phyloP scores from a whole-genome alignment of 2,888 invertebrate genomes.

The Serripes groenlandicus region DNA sequence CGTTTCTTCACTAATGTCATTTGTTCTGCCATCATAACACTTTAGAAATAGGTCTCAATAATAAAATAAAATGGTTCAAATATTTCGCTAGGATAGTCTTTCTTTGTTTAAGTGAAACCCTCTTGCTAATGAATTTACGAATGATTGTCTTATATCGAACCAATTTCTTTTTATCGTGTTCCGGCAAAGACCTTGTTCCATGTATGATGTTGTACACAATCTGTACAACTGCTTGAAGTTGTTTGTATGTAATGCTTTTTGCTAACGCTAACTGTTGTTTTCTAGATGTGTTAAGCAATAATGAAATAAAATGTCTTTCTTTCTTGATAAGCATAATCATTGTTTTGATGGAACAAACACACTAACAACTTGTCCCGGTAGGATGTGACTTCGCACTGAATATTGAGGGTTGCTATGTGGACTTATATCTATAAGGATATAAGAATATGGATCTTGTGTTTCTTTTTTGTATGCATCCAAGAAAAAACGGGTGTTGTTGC shows the following conservation, averaged over 20 bases:
- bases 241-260: conserved; percentile 28
- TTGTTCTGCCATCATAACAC: too few species aligned
- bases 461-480: conserved; percentile 56
- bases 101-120: conserved; percentile 33
- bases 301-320: conserved; percentile 43
- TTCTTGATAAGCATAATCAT: conserved; percentile 31
- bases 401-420: conserved; percentile 37
- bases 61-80: conserved; percentile 24
- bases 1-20: too few species aligned
- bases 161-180: conserved; percentile 34
- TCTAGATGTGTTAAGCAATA: conserved; percentile 30
- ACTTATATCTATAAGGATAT: conserved; percentile 49
- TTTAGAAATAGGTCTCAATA: conserved; percentile 46
- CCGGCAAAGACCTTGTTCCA: conserved; percentile 23
- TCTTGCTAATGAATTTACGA: conserved; percentile 29
- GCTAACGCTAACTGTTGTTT: conserved; percentile 40
- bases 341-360: conserved; percentile 49
- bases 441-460: conserved; percentile 41
- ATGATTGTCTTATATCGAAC: conserved; percentile 35
- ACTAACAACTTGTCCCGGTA: conserved; percentile 35
- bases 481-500: conserved; percentile 54
- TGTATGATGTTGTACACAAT: conserved; percentile 34
- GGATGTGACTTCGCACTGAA: conserved; percentile 40
- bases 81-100: conserved; percentile 29
- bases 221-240: conserved; percentile 40